These are phyloP conservation scores for Clanis bilineata DNA, from an alignment of 2,888 invertebrate species.

Conservation along the genomic window DNA sequence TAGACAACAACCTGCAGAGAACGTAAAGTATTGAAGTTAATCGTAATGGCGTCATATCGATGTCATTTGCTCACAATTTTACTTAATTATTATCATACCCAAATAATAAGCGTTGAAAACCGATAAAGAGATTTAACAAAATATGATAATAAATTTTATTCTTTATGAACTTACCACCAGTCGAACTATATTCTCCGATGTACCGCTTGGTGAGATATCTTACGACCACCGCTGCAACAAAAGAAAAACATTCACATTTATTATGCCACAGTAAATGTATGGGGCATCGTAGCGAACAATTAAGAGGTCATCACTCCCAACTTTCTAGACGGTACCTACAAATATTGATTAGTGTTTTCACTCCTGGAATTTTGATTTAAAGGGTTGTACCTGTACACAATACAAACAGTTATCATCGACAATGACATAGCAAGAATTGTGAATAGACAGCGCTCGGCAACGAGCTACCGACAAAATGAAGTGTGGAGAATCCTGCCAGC, in stretches of 20 bases:
- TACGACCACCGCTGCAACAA: conserved; percentile 89
- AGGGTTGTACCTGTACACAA: conserved; percentile 50
- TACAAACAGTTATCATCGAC: conserved; percentile 73
- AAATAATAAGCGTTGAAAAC: conserved; percentile 4
- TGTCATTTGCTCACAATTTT: conserved; percentile 8
- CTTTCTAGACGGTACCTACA: conserved; percentile 68
- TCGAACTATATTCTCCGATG: conserved; percentile 91
- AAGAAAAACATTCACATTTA: conserved; percentile 46
- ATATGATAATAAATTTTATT: conserved; percentile 13
- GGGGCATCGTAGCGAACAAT: conserved; percentile 46
- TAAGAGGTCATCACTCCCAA: conserved; percentile 65
- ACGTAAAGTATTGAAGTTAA: conserved; percentile 32
- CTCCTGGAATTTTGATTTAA: conserved; percentile 66
- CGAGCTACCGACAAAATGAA: conserved; percentile 69
- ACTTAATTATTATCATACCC: conserved; percentile 3
- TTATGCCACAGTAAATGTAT: conserved; percentile 37
- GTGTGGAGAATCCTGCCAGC: conserved; percentile 69
- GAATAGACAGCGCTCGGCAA: conserved; percentile 44
- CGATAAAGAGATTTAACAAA: not conserved
- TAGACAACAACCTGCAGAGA: conserved; percentile 12
- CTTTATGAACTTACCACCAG: conserved; percentile 84
- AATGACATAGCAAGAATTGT: conserved; percentile 67
- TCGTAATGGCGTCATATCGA: not conserved
- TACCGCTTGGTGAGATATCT: conserved; percentile 90
- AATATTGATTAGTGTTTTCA: conserved; percentile 71